Percentiles rank a stretch among this genome's conserved stretches.
Conservation (phyloP, 2,113 vertebrate genomes). For the Rutilus rutilus region DNA sequence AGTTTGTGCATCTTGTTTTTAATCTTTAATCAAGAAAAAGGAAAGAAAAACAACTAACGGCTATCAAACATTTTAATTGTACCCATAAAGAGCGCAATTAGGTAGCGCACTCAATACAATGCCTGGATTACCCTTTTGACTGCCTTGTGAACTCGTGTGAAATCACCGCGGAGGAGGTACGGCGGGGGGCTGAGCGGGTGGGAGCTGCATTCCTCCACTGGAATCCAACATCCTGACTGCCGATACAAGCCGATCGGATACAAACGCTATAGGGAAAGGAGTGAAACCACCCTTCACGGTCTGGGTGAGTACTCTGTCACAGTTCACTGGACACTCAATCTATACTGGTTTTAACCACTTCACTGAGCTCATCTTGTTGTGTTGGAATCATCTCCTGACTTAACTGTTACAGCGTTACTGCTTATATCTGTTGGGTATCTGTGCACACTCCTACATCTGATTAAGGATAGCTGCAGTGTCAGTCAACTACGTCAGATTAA, state of each 20-base stretch:
- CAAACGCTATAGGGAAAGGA: slow-evolving; percentile 59
- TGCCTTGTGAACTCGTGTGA: slow-evolving; percentile 39
- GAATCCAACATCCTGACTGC: slow-evolving; percentile 50
- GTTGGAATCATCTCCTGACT: not conserved
- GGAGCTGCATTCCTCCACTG: slow-evolving; percentile 66
- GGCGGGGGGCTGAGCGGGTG: slow-evolving; percentile 24
- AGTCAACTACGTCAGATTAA: not conserved
- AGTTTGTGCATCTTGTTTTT: not conserved
- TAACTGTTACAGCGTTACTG: not conserved
- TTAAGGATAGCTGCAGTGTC: not conserved
- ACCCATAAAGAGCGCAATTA: not conserved
- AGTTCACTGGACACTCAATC: slow-evolving; percentile 35
- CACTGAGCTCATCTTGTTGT: slow-evolving; percentile 5
- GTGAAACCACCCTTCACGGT: slow-evolving; percentile 69
- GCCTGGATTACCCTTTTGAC: slow-evolving; percentile 72
- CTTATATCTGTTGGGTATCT: not conserved
- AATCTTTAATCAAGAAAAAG: not conserved
- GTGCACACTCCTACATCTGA: not conserved
- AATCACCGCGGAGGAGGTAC: slow-evolving; percentile 58
- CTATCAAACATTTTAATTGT: not conserved
- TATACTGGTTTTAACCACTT: not conserved
- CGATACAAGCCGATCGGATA: slow-evolving; percentile 62
- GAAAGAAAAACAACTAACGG: not conserved
- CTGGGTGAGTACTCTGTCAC: slow-evolving; percentile 69
- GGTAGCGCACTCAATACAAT: slow-evolving; percentile 58